phyloP scores from a whole-genome alignment of 2,113 vertebrate genomes.

The Petrocephalus zakoni region DNA sequence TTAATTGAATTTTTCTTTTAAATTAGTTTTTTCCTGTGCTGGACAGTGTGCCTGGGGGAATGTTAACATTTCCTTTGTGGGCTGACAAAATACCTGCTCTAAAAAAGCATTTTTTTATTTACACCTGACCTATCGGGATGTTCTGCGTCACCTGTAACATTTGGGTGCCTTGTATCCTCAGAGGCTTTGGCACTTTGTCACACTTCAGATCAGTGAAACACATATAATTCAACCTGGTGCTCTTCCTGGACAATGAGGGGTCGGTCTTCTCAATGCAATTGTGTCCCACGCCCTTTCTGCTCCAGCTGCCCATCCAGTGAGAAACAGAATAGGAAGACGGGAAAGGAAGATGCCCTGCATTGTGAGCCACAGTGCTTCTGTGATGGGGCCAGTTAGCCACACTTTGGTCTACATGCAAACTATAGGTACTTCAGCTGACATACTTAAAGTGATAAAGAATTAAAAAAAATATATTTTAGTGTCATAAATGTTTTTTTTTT shows the following conservation, averaged over 20 bases:
- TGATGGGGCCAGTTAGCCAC: conserved; percentile 47
- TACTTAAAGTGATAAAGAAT: not conserved
- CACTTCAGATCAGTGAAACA: not conserved
- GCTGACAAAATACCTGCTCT: not conserved
- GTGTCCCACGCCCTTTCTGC: not conserved
- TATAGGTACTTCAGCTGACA: conserved; percentile 45
- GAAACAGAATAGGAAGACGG: not conserved
- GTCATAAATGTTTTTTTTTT: too few relatives aligned
- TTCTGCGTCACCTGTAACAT: not conserved
- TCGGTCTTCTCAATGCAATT: not conserved
- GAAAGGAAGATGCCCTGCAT: not conserved
- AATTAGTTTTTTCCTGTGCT: not conserved
- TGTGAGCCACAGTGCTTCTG: not conserved
- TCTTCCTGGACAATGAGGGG: not conserved
- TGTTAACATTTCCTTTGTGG: not conserved
- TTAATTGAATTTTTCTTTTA: conserved; percentile 17
- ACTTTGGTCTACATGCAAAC: conserved; percentile 43
- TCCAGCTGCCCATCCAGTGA: not conserved
- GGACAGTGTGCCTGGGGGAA: not conserved
- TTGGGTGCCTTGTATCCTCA: not conserved
- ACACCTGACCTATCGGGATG: not conserved
- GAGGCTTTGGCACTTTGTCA: not conserved
- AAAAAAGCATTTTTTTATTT: not conserved
- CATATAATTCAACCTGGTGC: not conserved
- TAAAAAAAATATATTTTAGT: not conserved